Evolutionary conservation across 2,113 vertebrate species (phyloP).

Genomic region (Pachypanchax playfairii): DNA sequence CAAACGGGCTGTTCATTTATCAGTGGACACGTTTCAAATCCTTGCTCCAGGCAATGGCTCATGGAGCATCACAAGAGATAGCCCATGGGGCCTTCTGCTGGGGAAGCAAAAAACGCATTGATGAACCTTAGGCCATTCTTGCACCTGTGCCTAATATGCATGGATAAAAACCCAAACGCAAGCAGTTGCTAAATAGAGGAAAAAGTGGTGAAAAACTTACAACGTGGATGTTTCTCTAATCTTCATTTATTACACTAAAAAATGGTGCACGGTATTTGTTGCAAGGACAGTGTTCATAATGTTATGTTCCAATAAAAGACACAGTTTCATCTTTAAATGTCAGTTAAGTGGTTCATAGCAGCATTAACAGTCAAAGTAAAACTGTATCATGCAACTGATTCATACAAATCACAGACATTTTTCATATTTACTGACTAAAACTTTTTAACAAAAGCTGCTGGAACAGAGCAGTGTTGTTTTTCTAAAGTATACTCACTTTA

Average conservation of each 20-base stretch:
- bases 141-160: slow-evolving; percentile 68
- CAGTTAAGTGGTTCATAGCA: no score
- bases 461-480: no score
- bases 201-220: slow-evolving; percentile 7
- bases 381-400: no score
- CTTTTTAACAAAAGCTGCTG: no score
- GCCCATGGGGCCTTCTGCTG: slow-evolving; percentile 54
- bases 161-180: slow-evolving; percentile 36
- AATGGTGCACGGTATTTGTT: background rate
- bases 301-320: background rate
- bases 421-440: no score
- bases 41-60: slow-evolving; percentile 59
- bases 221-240: slow-evolving; percentile 1
- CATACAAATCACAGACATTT: no score
- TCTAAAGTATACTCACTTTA: background rate
- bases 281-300: background rate
- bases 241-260: background rate
- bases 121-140: slow-evolving; percentile 56
- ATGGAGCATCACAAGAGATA: slow-evolving; percentile 45
- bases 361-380: no score
- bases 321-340: background rate
- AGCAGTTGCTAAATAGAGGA: slow-evolving; percentile 32
- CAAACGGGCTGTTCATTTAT: slow-evolving; percentile 66
- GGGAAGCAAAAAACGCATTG: slow-evolving; percentile 53
- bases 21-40: slow-evolving; percentile 69